These are phyloP conservation scores for Agonopterix heracliana DNA, from an alignment of 2,888 invertebrate species.

Conservation along the genomic window DNA sequence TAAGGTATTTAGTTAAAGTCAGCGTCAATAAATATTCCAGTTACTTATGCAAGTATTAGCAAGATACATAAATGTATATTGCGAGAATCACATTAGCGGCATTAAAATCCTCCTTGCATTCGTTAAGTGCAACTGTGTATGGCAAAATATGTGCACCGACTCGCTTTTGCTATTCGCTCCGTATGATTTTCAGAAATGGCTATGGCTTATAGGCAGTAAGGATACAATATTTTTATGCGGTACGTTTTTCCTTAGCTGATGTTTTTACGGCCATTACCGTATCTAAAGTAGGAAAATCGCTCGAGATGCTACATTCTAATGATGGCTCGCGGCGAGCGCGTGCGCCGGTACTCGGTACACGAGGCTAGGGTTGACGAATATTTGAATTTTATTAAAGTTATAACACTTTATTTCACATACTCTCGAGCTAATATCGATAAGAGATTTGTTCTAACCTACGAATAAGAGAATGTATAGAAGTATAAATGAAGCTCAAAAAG, in stretches of 20 bases:
- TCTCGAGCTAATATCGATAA: neutral
- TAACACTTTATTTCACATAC: neutral
- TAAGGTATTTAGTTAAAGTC: too few relatives aligned
- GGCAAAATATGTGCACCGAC: conserved; percentile 70
- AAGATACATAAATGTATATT: conserved; percentile 56
- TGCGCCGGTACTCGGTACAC: conserved; percentile 56
- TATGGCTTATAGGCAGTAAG: conserved; percentile 61
- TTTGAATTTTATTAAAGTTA: neutral
- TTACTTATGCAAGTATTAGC: conserved; percentile 41
- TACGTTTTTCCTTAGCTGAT: conserved; percentile 58
- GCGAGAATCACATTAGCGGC: conserved; percentile 65
- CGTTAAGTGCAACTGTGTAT: conserved; percentile 60
- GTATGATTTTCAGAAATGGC: conserved; percentile 76
- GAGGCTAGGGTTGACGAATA: conserved; percentile 39
- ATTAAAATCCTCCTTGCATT: conserved; percentile 73
- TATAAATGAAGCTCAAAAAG: too few relatives aligned
- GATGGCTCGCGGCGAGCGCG: conserved; percentile 55
- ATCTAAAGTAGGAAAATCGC: conserved; percentile 74
- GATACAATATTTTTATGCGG: conserved; percentile 74
- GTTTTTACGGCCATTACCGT: conserved; percentile 70
- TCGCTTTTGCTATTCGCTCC: conserved; percentile 59
- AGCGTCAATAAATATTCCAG: conserved; percentile 15
- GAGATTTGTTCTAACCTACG: too few relatives aligned
- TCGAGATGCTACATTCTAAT: conserved; percentile 72
- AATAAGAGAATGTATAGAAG: too few relatives aligned